These are phyloP conservation scores for Emydocephalus ijimae DNA, from an alignment of 2,113 vertebrate species.

Conservation along the genomic window DNA sequence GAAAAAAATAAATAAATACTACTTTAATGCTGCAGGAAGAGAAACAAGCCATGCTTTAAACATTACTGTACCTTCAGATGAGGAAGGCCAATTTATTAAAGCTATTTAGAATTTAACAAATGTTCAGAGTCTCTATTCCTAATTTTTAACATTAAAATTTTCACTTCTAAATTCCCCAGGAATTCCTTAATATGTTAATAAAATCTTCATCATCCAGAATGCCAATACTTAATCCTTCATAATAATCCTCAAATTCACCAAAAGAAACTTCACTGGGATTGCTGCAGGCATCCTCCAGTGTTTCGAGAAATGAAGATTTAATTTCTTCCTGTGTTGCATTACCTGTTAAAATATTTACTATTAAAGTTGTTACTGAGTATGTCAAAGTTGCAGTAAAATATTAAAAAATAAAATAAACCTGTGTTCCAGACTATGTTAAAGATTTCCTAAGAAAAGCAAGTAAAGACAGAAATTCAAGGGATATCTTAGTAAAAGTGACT, in stretches of 20 bases:
- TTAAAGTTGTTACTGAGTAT: constrained; percentile 36
- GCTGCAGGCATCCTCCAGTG: constrained; percentile 65
- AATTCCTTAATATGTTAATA: constrained; percentile 68
- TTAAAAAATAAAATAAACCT: neutral
- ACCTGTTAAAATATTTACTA: constrained; percentile 59
- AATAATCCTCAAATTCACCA: constrained; percentile 81
- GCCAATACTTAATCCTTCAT: constrained; percentile 78
- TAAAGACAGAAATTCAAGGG: neutral
- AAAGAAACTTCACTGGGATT: constrained; percentile 70
- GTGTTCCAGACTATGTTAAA: neutral
- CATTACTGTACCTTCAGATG: constrained; percentile 28
- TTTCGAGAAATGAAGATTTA: constrained; percentile 70
- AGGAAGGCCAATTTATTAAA: constrained; percentile 25
- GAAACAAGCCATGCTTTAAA: constrained; percentile 23
- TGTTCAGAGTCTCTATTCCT: neutral
- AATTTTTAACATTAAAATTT: neutral
- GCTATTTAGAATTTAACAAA: constrained; percentile 11
- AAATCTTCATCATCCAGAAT: constrained; percentile 73
- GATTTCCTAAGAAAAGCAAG: neutral
- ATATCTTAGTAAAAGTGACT: neutral
- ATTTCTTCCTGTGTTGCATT: constrained; percentile 72
- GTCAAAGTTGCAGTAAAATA: neutral
- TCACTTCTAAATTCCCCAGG: constrained; percentile 74
- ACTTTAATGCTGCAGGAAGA: neutral
- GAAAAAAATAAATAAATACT: neutral